These are phyloP conservation scores for Isurus oxyrinchus DNA, from an alignment of 2,113 vertebrate species.

Conservation along the genomic window DNA sequence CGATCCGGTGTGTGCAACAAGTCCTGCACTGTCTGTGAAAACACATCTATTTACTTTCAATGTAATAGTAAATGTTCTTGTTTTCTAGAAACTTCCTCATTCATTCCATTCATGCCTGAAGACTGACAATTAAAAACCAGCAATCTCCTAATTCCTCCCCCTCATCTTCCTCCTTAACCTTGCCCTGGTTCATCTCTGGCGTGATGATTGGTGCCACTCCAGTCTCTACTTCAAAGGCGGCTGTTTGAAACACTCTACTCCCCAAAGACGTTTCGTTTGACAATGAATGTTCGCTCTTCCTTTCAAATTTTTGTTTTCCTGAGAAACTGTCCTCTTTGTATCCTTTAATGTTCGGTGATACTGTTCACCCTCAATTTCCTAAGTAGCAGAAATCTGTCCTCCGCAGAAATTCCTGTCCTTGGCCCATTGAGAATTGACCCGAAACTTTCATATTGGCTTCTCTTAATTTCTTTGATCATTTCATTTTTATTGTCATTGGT, in stretches of 20 bases:
- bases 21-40: not conserved
- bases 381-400: not conserved
- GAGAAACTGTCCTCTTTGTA: not conserved
- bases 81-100: not conserved
- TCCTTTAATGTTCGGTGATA: not conserved
- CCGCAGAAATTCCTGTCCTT: not conserved
- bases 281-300: not conserved
- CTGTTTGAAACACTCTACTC: not conserved
- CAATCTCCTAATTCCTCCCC: not conserved
- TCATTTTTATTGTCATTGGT: not conserved
- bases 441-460: not conserved
- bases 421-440: not conserved
- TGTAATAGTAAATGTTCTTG: not conserved
- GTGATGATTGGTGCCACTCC: not conserved
- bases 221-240: not conserved
- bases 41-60: not conserved
- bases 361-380: not conserved
- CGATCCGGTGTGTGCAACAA: not conserved
- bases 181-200: not conserved
- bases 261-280: not conserved
- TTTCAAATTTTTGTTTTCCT: not conserved
- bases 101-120: conserved; percentile 12
- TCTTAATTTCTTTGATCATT: not conserved
- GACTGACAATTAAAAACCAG: not conserved
- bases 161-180: not conserved